Evolutionary conservation across 2,797 vertebrate species (phyloP).

Genomic region (Oreochromis mossambicus): DNA sequence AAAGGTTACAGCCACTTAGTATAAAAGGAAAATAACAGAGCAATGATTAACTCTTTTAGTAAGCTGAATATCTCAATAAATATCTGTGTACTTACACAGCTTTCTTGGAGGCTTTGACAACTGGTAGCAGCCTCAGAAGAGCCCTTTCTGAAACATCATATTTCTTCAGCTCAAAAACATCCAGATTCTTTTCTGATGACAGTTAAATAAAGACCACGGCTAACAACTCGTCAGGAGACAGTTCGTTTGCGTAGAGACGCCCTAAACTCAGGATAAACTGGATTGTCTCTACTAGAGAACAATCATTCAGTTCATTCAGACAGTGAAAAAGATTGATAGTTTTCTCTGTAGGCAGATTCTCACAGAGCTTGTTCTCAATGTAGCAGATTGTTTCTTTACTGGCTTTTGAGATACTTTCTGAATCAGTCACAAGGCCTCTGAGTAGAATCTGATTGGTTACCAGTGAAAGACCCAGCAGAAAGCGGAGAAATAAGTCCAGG

Average conservation of each 20-base stretch:
- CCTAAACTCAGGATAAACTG: neutral
- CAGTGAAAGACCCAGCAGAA: neutral
- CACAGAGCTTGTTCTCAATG: neutral
- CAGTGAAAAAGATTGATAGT: neutral
- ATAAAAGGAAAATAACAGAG: neutral
- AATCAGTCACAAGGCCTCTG: neutral
- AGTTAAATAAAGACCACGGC: neutral
- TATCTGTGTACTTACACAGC: neutral
- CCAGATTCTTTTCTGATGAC: neutral
- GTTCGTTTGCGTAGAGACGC: neutral
- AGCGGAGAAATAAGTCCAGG: neutral
- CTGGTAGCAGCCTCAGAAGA: neutral
- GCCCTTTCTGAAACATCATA: neutral
- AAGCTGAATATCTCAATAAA: neutral
- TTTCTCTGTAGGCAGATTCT: neutral
- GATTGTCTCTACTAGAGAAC: neutral
- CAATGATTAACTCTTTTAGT: neutral
- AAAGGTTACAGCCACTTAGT: neutral
- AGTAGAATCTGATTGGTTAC: neutral
- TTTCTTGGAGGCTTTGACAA: neutral
- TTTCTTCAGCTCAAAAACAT: neutral
- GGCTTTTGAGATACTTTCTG: neutral
- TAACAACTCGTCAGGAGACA: neutral
- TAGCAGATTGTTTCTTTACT: neutral
- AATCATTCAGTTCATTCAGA: too few relatives aligned